Evolutionary conservation across 64 coral and sea anemone genomes (phyloP).

Genomic region (Stichodactyla helianthus): DNA sequence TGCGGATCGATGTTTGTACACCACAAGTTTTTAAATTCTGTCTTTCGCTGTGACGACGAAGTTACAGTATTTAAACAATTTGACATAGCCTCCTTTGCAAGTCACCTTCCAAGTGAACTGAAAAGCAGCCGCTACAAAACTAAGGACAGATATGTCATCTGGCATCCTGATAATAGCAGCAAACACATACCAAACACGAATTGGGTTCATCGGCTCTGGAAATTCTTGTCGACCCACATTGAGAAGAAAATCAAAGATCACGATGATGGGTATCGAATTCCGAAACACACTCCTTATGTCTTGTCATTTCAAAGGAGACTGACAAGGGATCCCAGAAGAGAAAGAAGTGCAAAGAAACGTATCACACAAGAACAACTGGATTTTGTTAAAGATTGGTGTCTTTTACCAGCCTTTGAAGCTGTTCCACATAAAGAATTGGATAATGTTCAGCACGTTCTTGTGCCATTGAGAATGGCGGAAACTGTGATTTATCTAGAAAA

Average conservation of each 20-base stretch:
- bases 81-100: slow-evolving; percentile 30
- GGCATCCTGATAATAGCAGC: background rate
- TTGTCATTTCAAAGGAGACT: background rate
- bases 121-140: background rate
- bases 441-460: background rate
- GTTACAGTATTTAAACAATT: slow-evolving; percentile 28
- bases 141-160: background rate
- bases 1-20: slow-evolving; percentile 21
- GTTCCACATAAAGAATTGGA: too few species aligned
- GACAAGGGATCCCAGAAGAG: background rate
- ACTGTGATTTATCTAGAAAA: slow-evolving; percentile 4
- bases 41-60: slow-evolving; percentile 23
- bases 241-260: background rate
- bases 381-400: slow-evolving; percentile 16
- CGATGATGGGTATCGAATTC: background rate
- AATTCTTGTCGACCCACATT: background rate
- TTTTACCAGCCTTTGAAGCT: slow-evolving; percentile 15
- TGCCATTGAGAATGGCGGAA: background rate
- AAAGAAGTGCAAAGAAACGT: background rate
- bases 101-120: background rate
- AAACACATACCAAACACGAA: background rate
- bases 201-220: slow-evolving; percentile 26
- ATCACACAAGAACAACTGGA: background rate
- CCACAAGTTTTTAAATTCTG: background rate
- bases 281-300: too few species aligned